Evolutionary conservation across 2,113 vertebrate species (phyloP), one percentile per base, ranked within the genome.

Genomic region (Erpornis zantholeuca): DNA sequence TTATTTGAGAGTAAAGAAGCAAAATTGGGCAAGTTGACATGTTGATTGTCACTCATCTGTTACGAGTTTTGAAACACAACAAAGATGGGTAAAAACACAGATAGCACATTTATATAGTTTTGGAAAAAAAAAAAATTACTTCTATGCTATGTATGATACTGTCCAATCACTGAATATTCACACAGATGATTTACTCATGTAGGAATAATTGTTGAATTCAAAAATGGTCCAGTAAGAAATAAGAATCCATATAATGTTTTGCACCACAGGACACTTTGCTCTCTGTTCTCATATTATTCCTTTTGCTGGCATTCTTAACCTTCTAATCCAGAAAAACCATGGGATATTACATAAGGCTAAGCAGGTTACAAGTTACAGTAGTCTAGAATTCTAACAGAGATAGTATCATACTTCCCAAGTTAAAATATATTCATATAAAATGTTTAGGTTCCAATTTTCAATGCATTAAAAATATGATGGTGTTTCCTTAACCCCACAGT

Each of bases 11-110:
- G 7, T 45, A 33, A 89, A 25, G 22, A 75, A 35, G 13, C 75
- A 53, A 61, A 68, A 40, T 7, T 0, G 1, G 47, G 29, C 11
- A 12, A 66, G 47, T 13, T 60, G 61, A 33, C 0, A 0, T 49
- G 65, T 63, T 69, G n/a, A 40, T 69, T 54, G 69, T 72, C 53
- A 42, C 12, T 79, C 7, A 44, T 15, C 36, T 64, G 8, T 59
- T 73, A 47, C 0, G 23, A 82, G 54, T 59, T 91, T 57, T 64
- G 53, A 90, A 94, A 81, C 50, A 12, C 28, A 75, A 24, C 27
- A 72, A 63, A 88, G 29, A 44, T 77, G 18, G 17, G 35, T 4
- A 77, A 57, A 94, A 64, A 66, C 63, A 80, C 1, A 72, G 13
- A 16, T 23, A 63, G 4, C 10, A 57, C 6, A 50, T 78, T 73